Evolutionary conservation across 2,113 vertebrate species (phyloP).

Genomic region (Phrynocephalus versicolor): DNA sequence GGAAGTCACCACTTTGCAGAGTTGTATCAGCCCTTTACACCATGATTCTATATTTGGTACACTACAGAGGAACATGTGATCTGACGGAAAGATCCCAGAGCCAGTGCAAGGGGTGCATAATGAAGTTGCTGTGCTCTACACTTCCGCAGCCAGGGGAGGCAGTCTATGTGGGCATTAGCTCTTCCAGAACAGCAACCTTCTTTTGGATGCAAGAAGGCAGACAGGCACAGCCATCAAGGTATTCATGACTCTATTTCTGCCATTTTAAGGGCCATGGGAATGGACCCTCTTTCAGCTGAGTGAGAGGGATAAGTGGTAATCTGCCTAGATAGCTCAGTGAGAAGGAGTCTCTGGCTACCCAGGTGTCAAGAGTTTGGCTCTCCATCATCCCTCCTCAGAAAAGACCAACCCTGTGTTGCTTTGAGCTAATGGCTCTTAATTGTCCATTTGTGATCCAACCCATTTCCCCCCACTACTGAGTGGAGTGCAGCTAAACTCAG

Average conservation of each 20-base stretch:
- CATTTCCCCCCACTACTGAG: too few species aligned
- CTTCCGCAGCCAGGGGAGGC: neutral
- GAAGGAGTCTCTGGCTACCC: too few species aligned
- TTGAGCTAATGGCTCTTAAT: too few species aligned
- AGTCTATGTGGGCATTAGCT: neutral
- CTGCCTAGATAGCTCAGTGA: neutral
- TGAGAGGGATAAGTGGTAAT: neutral
- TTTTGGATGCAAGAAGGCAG: neutral
- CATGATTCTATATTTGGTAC: neutral
- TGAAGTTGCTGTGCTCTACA: neutral
- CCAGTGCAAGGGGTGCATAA: neutral
- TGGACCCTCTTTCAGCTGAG: neutral
- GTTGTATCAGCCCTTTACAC: neutral
- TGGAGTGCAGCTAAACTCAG: too few species aligned
- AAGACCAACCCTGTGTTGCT: too few species aligned
- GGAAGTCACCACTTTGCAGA: slow-evolving; percentile 10
- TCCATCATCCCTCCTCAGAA: too few species aligned
- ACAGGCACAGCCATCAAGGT: neutral
- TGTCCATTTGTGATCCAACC: too few species aligned
- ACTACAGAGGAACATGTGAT: neutral
- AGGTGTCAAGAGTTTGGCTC: too few species aligned
- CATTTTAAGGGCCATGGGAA: neutral
- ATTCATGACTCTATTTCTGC: neutral
- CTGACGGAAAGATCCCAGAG: neutral
- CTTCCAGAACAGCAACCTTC: neutral